Evolutionary conservation across 1,140 invertebrate genomes (phyloP).

Genomic region (Danaus melanippus): DNA sequence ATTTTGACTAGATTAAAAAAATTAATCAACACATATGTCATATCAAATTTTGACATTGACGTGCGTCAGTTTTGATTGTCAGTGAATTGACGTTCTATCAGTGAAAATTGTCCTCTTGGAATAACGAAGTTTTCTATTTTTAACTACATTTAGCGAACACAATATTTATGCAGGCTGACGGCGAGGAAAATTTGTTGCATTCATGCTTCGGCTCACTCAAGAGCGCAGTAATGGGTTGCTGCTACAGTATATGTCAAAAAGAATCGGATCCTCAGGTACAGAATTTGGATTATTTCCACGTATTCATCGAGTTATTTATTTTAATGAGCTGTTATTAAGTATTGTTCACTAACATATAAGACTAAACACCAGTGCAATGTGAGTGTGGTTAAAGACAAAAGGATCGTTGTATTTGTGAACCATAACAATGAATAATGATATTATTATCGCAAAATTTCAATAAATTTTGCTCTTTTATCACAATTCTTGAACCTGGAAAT

Average conservation of each 20-base stretch:
- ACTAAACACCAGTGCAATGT: conserved; percentile 6
- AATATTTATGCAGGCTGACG: conserved; percentile 67
- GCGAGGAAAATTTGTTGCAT: conserved; percentile 54
- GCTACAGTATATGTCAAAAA: conserved; percentile 75
- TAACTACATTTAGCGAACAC: conserved; percentile 42
- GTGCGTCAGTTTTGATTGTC: conserved; percentile 5
- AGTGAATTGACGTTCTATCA: conserved; percentile 25
- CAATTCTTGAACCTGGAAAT: conserved; percentile 29
- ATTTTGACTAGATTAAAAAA: too few species aligned
- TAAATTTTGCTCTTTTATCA: conserved; percentile 46
- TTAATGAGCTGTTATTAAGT: too few species aligned
- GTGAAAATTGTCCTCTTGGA: conserved; percentile 32
- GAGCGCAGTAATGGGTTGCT: conserved; percentile 69
- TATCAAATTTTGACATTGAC: background rate
- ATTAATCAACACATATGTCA: too few species aligned
- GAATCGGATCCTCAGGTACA: conserved; percentile 72
- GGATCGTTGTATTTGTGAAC: conserved; percentile 3
- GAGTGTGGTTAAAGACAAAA: background rate
- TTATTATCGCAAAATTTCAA: conserved; percentile 36
- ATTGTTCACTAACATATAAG: too few species aligned
- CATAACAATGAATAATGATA: conserved; percentile 11
- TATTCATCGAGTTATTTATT: conserved; percentile 1
- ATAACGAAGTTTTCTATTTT: conserved; percentile 63
- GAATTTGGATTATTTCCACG: conserved; percentile 21
- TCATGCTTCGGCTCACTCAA: conserved; percentile 65